Evolutionary conservation across 2,797 vertebrate genomes (phyloP).

Genomic region (Cacajao melanocephalus): DNA sequence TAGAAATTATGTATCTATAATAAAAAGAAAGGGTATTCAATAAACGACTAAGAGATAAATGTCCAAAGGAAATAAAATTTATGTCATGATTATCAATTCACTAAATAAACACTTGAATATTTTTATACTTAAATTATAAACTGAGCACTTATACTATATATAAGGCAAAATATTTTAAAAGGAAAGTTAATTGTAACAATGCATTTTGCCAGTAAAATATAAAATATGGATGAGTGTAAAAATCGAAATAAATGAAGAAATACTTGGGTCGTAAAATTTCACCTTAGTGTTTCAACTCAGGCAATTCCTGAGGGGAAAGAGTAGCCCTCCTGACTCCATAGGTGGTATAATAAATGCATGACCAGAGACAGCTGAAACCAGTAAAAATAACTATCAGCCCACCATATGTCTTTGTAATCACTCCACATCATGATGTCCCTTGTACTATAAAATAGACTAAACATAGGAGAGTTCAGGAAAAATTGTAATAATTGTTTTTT

Average conservation of each 20-base stretch:
- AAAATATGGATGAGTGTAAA: not conserved
- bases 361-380: not conserved
- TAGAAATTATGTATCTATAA: not conserved
- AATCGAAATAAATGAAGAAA: not conserved
- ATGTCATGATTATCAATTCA: not conserved
- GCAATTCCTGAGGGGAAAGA: not conserved
- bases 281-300: not conserved
- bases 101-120: constrained; percentile 11
- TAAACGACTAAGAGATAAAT: not conserved
- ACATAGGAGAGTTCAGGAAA: not conserved
- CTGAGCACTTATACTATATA: not conserved
- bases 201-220: not conserved
- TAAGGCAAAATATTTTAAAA: not conserved
- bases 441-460: not conserved
- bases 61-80: constrained; percentile 8
- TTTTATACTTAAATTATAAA: constrained; percentile 38
- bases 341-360: not conserved
- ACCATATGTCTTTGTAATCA: not conserved
- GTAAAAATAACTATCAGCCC: not conserved
- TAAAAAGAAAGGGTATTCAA: not conserved
- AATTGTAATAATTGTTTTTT: constrained; percentile 2
- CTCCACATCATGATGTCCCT: not conserved
- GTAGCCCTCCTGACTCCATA: not conserved
- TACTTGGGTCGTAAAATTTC: not conserved
- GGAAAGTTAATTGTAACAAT: constrained; percentile 10